Base-by-base conservation (phyloP, 2,888 invertebrate genomes). In the Rhorus exstirpatorius region DNA sequence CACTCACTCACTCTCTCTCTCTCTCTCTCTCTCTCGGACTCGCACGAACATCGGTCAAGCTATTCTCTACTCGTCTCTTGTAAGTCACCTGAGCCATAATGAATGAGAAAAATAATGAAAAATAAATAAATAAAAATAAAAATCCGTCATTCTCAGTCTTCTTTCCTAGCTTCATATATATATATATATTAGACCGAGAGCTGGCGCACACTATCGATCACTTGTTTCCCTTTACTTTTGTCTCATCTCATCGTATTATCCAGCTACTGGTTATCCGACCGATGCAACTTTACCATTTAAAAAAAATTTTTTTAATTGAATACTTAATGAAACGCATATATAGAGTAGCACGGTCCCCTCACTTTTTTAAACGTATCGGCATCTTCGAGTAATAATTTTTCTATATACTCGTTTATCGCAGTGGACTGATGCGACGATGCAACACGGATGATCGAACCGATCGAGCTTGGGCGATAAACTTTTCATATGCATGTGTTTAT, bases 151-250 rank as follows among this genome's bases (percentile, higher is more conserved):
- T 44, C 72, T 51, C 17, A 49, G 71, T 63, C 78, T 68, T 44
- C 58, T 49, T 41, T 38, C 41, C 58, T 14, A 49, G 44, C 49
- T 44, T 6, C 35, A 26, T 14, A 53, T 31, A 72, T n/a, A n/a
- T n/a, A n/a, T n/a, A n/a, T n/a, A n/a, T n/a, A n/a, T n/a, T n/a
- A n/a, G 67, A 51, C 65, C 46, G 17, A 31, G 31, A 49, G 12
- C 67, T 53, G 53, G 76, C 46, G 55, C 71, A 55, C 17, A 74
- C 78, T 70, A 79, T 82, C 75, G 79, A 82, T 82, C 74, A 82
- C 78, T 82, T 79, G n/a, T 75, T 71, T 60, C 31, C 78, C 75
- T 75, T 79, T 79, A 51, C 78, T 79, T 76, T 55, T 58, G 44
- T 76, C 35, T 68, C 67, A 65, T 71, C 26, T 65, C 71, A 51